Evolutionary conservation across 1,140 invertebrate genomes (phyloP), one percentile per base, ranked within the genome.

Genomic region (Ceratosolen solmsi): DNA sequence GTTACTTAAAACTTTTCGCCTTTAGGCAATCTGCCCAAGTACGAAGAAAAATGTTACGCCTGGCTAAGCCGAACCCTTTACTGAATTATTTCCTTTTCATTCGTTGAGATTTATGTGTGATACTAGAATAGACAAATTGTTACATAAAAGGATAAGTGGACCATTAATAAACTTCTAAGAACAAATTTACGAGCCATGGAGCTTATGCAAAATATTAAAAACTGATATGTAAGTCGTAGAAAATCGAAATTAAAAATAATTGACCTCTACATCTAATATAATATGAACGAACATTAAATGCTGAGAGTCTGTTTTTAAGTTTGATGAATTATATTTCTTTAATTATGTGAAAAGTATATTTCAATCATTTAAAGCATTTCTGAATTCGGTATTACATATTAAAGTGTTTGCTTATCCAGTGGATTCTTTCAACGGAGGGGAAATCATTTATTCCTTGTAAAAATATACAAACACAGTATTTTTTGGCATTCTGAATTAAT

Each of bases 81-180:
- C 70, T 80, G 54, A 73, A 74, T 80, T 80, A 80, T 74, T 74
- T 74, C 70, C 70, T 33, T 79, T 80, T 73, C 79, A 63, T 74
- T 74, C 56, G 54, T 4, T 13, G 27, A 51, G 30, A 80, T 80
- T 73, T 74, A 80, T 65, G 71, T 25, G 11, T 25, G 71, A 80
- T 74, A 80, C 68, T 36, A 41, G 27, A 8, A 22, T 27, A 68
- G 60, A 68, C 76, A 54, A 78, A 78, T 68, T 38, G 41, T 70
- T 70, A 68, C 46, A 63, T 74, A 38, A 74, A 63, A 38, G 54
- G 38, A 80, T 80, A 74, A 80, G 79, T 80, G 71, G 71, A 25
- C 56, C 71, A 74, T 80, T 80, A 80, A 74, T 80, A 80, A 80
- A 63, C n/a, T 51, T 30, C 30, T 27, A 9, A 33, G 33, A n/a